These are phyloP conservation scores for Menidia menidia DNA, from an alignment of 2,797 vertebrate genomes.

Conservation along the genomic window DNA sequence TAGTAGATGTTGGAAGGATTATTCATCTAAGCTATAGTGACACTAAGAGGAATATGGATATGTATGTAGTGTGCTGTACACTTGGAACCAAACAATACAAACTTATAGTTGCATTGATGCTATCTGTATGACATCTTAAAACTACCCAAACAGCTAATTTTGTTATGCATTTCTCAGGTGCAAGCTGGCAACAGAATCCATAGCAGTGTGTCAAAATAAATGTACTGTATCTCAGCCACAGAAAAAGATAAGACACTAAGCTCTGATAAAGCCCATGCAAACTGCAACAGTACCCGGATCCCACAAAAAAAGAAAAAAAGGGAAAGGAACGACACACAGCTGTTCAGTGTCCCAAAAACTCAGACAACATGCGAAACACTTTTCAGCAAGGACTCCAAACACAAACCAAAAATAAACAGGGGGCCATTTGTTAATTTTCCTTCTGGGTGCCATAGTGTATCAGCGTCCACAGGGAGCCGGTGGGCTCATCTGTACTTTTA, in stretches of 20 bases:
- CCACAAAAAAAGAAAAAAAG: not conserved
- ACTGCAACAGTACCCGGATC: not conserved
- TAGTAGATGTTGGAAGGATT: not conserved
- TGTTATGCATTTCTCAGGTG: conserved; percentile 14
- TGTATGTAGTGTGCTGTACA: conserved; percentile 6
- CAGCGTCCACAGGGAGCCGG: conserved; percentile 62
- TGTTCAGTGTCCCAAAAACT: conserved; percentile 8
- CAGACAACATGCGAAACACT: conserved; percentile 44
- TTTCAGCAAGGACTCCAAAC: conserved; percentile 28
- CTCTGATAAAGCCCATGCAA: not conserved
- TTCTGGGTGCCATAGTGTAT: conserved; percentile 58
- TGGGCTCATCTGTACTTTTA: conserved; percentile 75
- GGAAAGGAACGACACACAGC: not conserved
- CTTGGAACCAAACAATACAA: conserved; percentile 26
- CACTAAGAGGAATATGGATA: conserved; percentile 31
- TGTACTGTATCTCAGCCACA: not conserved
- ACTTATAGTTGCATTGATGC: conserved; percentile 46
- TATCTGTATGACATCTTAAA: conserved; percentile 27
- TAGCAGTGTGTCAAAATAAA: not conserved
- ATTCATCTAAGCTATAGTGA: conserved; percentile 2
- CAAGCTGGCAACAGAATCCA: not conserved
- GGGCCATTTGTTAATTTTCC: conserved; percentile 57
- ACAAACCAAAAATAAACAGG: conserved; percentile 36
- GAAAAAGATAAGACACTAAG: not conserved
- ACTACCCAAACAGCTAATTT: not conserved